phyloP scores from a whole-genome alignment of 2,888 invertebrate genomes.

The Orthosia gracilis region DNA sequence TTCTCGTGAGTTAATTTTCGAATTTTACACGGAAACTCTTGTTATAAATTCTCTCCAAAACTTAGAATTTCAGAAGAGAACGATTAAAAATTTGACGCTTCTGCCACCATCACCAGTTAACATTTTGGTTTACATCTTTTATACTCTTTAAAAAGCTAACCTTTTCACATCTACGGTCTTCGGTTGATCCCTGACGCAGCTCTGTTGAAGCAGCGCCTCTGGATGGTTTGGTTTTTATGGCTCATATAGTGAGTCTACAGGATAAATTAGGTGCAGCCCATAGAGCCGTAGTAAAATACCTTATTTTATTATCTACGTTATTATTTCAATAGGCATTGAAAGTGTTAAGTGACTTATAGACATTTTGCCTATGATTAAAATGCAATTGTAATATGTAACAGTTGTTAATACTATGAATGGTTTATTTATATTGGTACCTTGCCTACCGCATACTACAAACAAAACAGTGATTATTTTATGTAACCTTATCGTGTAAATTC shows the following conservation, averaged over 20 bases:
- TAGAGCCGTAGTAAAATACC: neutral
- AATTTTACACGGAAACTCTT: no score
- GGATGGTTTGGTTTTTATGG: slow-evolving; percentile 34
- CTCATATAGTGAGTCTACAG: slow-evolving; percentile 9
- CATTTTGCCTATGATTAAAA: neutral
- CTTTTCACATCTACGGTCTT: slow-evolving; percentile 25
- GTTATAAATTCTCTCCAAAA: neutral
- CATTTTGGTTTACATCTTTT: no score
- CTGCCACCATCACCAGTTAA: neutral
- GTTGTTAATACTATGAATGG: no score
- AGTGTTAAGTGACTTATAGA: neutral
- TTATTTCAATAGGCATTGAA: neutral
- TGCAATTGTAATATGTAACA: no score
- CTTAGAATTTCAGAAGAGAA: neutral
- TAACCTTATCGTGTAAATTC: neutral
- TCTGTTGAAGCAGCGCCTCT: slow-evolving; percentile 31
- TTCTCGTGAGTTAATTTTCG: no score
- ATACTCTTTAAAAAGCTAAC: no score
- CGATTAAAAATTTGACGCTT: no score
- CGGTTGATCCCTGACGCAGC: slow-evolving; percentile 48
- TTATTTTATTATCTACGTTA: neutral
- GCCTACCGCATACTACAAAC: neutral
- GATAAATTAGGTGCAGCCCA: neutral
- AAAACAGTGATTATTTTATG: neutral
- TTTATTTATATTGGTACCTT: no score